Conservation (phyloP, 2,797 vertebrate species). For the Graptemys geographica region DNA sequence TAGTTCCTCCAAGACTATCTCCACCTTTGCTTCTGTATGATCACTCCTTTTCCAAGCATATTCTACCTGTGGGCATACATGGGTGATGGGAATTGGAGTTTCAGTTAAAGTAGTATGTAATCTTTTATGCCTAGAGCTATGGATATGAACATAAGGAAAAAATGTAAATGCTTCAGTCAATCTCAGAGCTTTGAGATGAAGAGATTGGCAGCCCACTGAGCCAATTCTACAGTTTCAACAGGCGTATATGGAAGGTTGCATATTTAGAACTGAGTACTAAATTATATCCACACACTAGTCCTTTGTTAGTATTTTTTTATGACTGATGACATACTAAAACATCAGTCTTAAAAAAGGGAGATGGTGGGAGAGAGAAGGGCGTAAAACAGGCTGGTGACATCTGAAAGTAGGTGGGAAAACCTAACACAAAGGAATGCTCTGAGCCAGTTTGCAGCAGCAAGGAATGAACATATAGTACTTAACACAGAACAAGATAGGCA, state of each 20-base stretch:
- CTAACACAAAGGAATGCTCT: neutral
- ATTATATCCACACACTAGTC: neutral
- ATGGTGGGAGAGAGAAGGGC: neutral
- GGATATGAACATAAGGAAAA: neutral
- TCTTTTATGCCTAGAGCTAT: neutral
- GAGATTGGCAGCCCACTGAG: accelerated
- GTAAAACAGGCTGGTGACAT: neutral
- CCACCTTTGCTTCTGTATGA: neutral
- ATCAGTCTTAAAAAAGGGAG: neutral
- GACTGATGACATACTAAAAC: neutral
- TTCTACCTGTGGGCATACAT: neutral
- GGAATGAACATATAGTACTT: neutral
- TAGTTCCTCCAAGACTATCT: neutral
- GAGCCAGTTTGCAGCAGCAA: neutral
- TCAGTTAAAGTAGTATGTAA: neutral
- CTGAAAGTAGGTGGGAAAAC: neutral
- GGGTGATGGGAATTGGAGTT: neutral
- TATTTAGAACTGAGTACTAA: neutral
- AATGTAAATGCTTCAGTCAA: neutral
- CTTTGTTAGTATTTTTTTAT: neutral
- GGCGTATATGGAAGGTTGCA: neutral
- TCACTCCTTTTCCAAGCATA: too few species aligned
- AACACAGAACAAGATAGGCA: neutral
- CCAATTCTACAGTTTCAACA: neutral
- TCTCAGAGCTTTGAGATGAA: neutral